These are phyloP conservation scores for Catagonus wagneri DNA, from an alignment of 2,113 vertebrate species.

Conservation along the genomic window DNA sequence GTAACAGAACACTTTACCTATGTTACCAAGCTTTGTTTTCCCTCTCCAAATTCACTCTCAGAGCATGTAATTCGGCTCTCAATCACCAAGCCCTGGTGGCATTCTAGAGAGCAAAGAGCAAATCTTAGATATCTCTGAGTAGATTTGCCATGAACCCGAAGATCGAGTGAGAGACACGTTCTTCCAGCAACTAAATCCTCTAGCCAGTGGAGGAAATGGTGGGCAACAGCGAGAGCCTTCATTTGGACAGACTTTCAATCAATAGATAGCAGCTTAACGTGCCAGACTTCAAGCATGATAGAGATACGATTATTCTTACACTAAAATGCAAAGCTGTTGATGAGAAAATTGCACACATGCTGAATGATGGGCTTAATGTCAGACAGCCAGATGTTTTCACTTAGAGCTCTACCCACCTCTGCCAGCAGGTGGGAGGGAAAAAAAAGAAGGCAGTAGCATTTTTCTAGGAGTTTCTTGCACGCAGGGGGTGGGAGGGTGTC, in stretches of 20 bases:
- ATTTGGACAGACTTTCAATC: conserved; percentile 41
- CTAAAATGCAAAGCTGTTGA: conserved; percentile 60
- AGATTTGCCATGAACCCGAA: neutral
- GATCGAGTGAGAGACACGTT: conserved; percentile 26
- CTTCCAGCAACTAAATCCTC: conserved; percentile 38
- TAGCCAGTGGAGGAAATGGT: neutral
- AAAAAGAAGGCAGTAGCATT: neutral
- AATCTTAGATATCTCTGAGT: neutral
- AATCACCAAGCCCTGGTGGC: conserved; percentile 3
- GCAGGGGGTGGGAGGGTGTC: neutral
- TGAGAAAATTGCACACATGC: conserved; percentile 61
- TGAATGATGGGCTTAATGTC: conserved; percentile 66
- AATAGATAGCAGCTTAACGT: conserved; percentile 11
- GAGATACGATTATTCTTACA: conserved; percentile 38
- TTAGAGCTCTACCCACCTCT: conserved; percentile 47
- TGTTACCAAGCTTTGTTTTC: neutral
- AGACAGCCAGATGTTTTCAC: conserved; percentile 67
- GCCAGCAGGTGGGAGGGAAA: neutral
- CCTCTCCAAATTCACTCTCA: conserved; percentile 9
- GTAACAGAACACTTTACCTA: neutral
- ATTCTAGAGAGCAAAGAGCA: neutral
- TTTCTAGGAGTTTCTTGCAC: neutral
- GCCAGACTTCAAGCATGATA: conserved; percentile 32
- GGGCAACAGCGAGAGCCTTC: conserved; percentile 6
- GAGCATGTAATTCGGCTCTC: conserved; percentile 16